Evolutionary conservation across 2,888 invertebrate species (phyloP).

Genomic region (Drosophila prolongata): DNA sequence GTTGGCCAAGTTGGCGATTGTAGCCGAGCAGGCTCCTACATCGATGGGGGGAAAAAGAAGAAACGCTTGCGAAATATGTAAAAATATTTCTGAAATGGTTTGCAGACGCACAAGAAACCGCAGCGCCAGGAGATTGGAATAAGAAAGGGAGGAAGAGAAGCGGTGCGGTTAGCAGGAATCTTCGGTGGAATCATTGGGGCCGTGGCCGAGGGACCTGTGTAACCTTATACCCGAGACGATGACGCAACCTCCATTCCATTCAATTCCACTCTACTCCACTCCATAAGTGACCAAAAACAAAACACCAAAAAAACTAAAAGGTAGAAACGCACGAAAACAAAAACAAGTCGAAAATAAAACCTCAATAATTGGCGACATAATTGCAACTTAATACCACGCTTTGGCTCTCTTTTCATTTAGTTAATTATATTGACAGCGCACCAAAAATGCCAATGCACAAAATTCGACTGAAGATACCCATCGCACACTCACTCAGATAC

Average conservation of each 20-base stretch:
- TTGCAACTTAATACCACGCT: constrained; percentile 79
- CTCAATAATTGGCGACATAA: constrained; percentile 79
- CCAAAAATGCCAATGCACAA: constrained; percentile 57
- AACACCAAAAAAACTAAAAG: constrained; percentile 29
- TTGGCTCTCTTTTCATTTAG: constrained; percentile 75
- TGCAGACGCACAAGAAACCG: constrained; percentile 58
- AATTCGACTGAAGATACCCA: constrained; percentile 30
- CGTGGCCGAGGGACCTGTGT: constrained; percentile 36
- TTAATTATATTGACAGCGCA: constrained; percentile 73
- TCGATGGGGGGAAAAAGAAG: constrained; percentile 33
- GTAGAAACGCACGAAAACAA: constrained; percentile 50
- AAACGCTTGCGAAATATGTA: constrained; percentile 69
- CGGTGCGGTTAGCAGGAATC: constrained; percentile 39
- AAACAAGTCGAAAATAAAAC: constrained; percentile 77
- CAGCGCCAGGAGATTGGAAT: constrained; percentile 35
- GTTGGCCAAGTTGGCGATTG: constrained; percentile 68
- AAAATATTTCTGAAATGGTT: constrained; percentile 74
- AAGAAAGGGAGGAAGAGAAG: neutral
- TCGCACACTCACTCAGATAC: constrained; percentile 25
- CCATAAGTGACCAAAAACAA: constrained; percentile 39
- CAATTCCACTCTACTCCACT: constrained; percentile 20
- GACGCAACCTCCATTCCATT: constrained; percentile 61
- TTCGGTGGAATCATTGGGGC: constrained; percentile 20
- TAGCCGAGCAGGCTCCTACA: constrained; percentile 67
- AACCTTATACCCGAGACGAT: constrained; percentile 69